A percentile compares a stretch with the other conserved stretches of the same genome.
These are phyloP conservation scores for Herminia tarsipennalis DNA, from an alignment of 2,888 invertebrate genomes.

Conservation along the genomic window DNA sequence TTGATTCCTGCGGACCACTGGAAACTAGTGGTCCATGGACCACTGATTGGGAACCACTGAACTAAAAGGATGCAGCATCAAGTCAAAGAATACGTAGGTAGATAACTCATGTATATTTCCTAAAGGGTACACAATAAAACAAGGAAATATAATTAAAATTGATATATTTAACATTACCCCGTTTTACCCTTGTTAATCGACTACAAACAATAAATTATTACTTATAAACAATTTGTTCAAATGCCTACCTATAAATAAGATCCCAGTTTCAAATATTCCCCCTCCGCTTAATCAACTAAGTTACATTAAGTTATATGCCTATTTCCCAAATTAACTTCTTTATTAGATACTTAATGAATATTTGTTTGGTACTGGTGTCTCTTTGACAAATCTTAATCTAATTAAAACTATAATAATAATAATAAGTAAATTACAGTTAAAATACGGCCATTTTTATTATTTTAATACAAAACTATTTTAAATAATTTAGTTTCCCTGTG, in stretches of 20 bases:
- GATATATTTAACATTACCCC: constrained; percentile 36
- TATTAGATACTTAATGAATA: constrained; percentile 63
- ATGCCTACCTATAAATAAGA: constrained; percentile 33
- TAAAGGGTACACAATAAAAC: constrained; percentile 1
- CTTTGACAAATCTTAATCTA: constrained; percentile 46
- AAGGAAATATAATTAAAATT: constrained; percentile 18
- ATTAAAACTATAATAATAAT: constrained; percentile 30
- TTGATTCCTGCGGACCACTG: too few species aligned
- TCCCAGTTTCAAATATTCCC: constrained; percentile 23
- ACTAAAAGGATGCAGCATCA: too few species aligned
- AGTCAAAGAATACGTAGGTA: too few species aligned
- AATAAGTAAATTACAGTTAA: constrained; percentile 48
- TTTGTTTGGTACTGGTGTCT: constrained; percentile 77
- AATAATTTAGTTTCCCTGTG: constrained; percentile 25
- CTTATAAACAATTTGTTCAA: constrained; percentile 34
- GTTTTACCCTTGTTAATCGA: constrained; percentile 21
- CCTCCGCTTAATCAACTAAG: constrained; percentile 14
- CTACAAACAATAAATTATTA: constrained; percentile 36
- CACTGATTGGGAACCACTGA: too few species aligned
- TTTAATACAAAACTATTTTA: constrained; percentile 30
- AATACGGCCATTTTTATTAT: constrained; percentile 57
- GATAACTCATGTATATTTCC: too few species aligned
- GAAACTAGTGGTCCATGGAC: too few species aligned
- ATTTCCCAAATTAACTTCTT: constrained; percentile 22
- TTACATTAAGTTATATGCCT: constrained; percentile 13